Base-by-base conservation (phyloP, 2,113 vertebrate genomes). In the Lanius ludovicianus region DNA sequence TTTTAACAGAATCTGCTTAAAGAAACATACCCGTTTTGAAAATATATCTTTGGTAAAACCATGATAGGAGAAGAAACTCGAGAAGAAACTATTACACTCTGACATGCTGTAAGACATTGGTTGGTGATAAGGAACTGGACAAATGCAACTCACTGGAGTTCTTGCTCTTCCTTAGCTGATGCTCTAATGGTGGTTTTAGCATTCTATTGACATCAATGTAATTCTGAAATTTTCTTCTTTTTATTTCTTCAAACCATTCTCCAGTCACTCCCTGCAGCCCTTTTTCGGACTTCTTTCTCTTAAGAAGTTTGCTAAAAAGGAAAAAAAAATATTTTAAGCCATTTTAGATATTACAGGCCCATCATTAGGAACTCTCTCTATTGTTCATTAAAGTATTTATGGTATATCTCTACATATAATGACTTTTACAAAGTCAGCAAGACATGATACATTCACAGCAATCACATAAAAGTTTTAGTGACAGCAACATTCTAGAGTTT, bases 221-320 rank as follows among this genome's bases (percentile, higher is more conserved):
- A 95, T 98, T 97, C 78, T 97, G 98, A 94, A 98, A 98, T 87
- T 97, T 98, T 93, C 98, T 98, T 84, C 97, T 98, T 96, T 98
- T 97, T 95, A 98, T 98, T 97, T 98, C 98, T 97, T 98, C 98
- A 98, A 98, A 98, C 98, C 98, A 98, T 97, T 98, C 96, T 79
- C 98, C 98, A 78, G 98, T 98, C 57, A 97, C 90, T 81, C 98
- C 98, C 37, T 97, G 98, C 68, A 98, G 97, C 89, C 97, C 97
- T 60, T 96, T 90, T 82, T 95, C 92, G 92, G 97, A 92, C 30
- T 96, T 96, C 79, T 97, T 98, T 83, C 88, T 97, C 88, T 98
- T 98, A 86, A 97, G 96, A 93, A 98, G 96, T 97, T 98, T 98
- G 79, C 98, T 98, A 96, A 92, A 97, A 98, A 74, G 21, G 13